A percentile compares a stretch with the other conserved stretches of the same genome.
Evolutionary conservation across 2,888 invertebrate species (phyloP).

Genomic region (Pristionchus maxplancki): DNA sequence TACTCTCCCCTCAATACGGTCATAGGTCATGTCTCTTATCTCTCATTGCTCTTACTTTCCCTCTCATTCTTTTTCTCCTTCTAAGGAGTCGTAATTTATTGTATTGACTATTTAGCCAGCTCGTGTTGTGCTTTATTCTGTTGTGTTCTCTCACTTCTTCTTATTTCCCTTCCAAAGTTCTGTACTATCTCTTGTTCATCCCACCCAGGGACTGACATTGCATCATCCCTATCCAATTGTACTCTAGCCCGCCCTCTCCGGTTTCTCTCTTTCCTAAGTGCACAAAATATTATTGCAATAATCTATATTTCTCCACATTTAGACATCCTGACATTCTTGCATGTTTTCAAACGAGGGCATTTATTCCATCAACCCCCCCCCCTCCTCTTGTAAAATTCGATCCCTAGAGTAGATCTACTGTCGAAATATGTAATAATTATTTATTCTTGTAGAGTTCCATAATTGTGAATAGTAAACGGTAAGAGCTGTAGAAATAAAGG

Average conservation of each 20-base stretch:
- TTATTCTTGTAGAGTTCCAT: slow-evolving; percentile 20
- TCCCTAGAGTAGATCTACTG: slow-evolving; percentile 28
- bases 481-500: slow-evolving; percentile 28
- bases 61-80: slow-evolving; percentile 14
- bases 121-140: slow-evolving; percentile 52
- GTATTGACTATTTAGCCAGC: background rate
- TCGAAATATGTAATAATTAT: slow-evolving; percentile 43
- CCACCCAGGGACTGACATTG: background rate
- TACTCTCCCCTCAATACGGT: slow-evolving; percentile 39
- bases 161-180: background rate
- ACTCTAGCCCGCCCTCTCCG: slow-evolving; percentile 16
- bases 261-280: slow-evolving; percentile 1
- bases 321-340: slow-evolving; percentile 26
- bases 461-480: slow-evolving; percentile 30
- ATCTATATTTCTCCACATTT: slow-evolving; percentile 24
- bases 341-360: slow-evolving; percentile 41
- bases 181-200: background rate
- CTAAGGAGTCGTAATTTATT: slow-evolving; percentile 23
- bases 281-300: slow-evolving; percentile 47
- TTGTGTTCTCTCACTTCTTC: slow-evolving; percentile 26
- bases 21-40: slow-evolving; percentile 13
- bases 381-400: slow-evolving; percentile 24
- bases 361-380: background rate
- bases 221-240: slow-evolving; percentile 32
- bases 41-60: background rate